These are phyloP conservation scores for Lymantria dispar DNA, from an alignment of 2,888 invertebrate species.

Conservation along the genomic window DNA sequence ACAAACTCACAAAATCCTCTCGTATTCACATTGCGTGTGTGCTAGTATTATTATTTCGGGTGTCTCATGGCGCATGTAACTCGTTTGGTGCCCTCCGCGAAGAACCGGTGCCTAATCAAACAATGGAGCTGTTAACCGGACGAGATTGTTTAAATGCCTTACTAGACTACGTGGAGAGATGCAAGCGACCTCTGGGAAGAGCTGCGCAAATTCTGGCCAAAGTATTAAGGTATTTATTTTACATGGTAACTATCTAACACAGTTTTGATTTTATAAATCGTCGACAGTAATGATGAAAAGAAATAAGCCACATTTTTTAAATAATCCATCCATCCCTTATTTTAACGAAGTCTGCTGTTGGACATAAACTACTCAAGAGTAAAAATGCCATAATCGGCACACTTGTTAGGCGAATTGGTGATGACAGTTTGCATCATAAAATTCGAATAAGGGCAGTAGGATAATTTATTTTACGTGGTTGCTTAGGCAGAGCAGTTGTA, in stretches of 20 bases:
- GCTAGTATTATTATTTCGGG: conserved; percentile 63
- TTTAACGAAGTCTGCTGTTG: no score
- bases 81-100: conserved; percentile 44
- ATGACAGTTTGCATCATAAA: no score
- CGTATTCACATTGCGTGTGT: conserved; percentile 68
- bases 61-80: conserved; percentile 62
- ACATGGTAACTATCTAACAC: neutral
- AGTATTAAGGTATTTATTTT: conserved; percentile 69
- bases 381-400: no score
- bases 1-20: conserved; percentile 49
- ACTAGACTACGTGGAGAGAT: conserved; percentile 71
- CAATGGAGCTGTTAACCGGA: conserved; percentile 61
- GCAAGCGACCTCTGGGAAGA: conserved; percentile 69
- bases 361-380: no score
- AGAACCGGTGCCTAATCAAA: conserved; percentile 53
- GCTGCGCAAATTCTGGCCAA: conserved; percentile 78
- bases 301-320: no score
- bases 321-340: no score
- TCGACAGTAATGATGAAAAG: no score
- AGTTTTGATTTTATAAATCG: no score
- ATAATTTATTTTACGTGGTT: no score
- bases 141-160: conserved; percentile 66
- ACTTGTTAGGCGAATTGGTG: no score
- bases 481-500: no score
- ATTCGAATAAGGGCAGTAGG: no score